phyloP scores from a whole-genome alignment of 2,113 vertebrate genomes.

The Tonatia bakeri region DNA sequence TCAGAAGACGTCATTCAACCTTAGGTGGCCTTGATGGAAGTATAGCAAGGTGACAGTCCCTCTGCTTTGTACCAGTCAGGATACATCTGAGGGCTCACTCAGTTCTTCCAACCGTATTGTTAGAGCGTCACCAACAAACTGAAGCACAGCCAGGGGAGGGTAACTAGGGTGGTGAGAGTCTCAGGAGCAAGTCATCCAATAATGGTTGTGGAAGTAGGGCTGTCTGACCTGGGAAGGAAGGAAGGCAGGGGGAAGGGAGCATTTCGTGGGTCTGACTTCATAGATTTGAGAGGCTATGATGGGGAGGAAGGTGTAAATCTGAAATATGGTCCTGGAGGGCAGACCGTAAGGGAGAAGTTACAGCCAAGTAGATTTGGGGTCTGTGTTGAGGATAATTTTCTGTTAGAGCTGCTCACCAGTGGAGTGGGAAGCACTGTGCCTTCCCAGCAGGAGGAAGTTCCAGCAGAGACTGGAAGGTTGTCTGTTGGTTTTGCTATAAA shows the following conservation, averaged over 20 bases:
- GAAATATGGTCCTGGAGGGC: not conserved
- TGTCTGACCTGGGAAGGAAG: not conserved
- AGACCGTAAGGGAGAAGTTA: not conserved
- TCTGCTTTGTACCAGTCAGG: not conserved
- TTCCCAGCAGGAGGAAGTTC: not conserved
- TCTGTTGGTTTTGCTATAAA: not conserved
- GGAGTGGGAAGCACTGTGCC: not conserved
- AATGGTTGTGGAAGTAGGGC: not conserved
- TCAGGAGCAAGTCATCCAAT: not conserved
- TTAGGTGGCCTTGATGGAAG: not conserved
- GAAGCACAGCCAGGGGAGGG: not conserved
- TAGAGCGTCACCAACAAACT: not conserved
- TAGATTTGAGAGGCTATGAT: not conserved
- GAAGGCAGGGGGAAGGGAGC: not conserved
- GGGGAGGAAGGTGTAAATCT: not conserved
- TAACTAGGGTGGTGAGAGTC: not conserved
- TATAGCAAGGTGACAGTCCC: not conserved
- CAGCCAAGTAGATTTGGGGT: not conserved
- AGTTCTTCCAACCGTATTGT: not conserved
- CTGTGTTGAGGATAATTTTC: not conserved
- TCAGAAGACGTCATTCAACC: not conserved
- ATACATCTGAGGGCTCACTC: not conserved
- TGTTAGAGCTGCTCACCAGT: not conserved
- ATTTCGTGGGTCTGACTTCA: not conserved
- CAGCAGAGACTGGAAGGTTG: not conserved